Conservation (phyloP, 2,888 invertebrate species). For the Leptopilina drosophilae region DNA sequence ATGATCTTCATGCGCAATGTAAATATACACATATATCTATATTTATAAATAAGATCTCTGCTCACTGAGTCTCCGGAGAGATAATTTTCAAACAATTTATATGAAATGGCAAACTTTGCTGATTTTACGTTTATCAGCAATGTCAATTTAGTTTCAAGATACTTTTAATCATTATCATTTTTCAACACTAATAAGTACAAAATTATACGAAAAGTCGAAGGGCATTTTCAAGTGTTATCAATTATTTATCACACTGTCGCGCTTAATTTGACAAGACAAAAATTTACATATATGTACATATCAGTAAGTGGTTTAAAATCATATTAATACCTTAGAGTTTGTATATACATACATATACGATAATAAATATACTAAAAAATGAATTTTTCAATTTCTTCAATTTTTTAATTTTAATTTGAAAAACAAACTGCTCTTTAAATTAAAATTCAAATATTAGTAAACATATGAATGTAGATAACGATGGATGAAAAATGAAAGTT, state of each 20-base stretch:
- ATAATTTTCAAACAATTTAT: constrained; percentile 36
- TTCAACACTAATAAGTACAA: constrained; percentile 1
- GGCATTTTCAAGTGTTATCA: not conserved
- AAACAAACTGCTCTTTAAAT: too few species aligned
- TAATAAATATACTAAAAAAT: too few species aligned
- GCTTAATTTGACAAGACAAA: constrained; percentile 3
- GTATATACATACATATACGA: not conserved
- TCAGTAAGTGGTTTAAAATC: not conserved
- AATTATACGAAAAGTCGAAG: constrained; percentile 27
- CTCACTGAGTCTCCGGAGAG: constrained; percentile 4
- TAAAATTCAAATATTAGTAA: too few species aligned
- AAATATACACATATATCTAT: not conserved
- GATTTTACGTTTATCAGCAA: constrained; percentile 29
- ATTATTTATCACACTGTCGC: not conserved
- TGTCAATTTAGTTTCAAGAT: constrained; percentile 2
- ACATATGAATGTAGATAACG: too few species aligned
- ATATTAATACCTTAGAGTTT: not conserved
- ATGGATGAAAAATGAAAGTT: too few species aligned
- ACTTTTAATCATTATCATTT: constrained; percentile 28
- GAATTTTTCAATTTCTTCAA: too few species aligned
- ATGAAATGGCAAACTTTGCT: constrained; percentile 14
- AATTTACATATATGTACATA: not conserved
- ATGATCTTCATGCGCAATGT: constrained; percentile 21
- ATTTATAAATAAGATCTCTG: constrained; percentile 21
- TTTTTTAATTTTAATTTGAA: too few species aligned